Base-by-base conservation (phyloP, 1,140 invertebrate genomes). In the Drosophila oshimai region DNA sequence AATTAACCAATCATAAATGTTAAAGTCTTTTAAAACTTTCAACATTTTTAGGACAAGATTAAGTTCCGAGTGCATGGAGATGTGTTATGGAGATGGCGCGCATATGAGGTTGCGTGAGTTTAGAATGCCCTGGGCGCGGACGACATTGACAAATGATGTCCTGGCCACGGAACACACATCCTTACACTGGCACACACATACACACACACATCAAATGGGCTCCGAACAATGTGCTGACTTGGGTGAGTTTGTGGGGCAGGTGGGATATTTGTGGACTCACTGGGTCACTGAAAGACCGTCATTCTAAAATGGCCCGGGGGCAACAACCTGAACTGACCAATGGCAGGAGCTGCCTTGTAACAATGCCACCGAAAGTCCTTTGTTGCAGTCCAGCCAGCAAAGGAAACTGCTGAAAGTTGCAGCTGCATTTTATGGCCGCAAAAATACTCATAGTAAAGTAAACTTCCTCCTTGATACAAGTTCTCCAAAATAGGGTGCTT, bases 111-210 rank as follows among this genome's bases (percentile, higher is more conserved):
- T 76, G 75, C 81, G 81, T 75, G 70, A 37, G 37, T 39, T 45
- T 22, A 9, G 42, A 34, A 47, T 26, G 74, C 51, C 39, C 42
- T 60, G 71, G 61, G 54, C 53, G 78, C 64, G 78, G 53, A 75
- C 69, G 78, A 86, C 80, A 80, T 84, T 87, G 80, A 86, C 80
- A 86, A 86, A 86, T 86, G 80, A 80, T 86, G 81, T 61, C 44
- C 75, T 50, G 57, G 61, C 67, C 26, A 57, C 49, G 60, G 41
- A 60, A 37, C 67, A 62, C 53, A 80, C 36, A 44, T 26, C 28
- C 58, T 18, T 18, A 42, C 45, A n/a, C n/a, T 44, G 31, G 49
- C 41, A 44, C 34, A 33, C n/a, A 50, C 20, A 39, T 20, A 33
- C 28, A 51, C 44, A 24, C 37, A 15, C 61, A 42, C 17, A 26